phyloP scores from a whole-genome alignment of 1,140 invertebrate genomes.

The Oncopeltus fasciatus region DNA sequence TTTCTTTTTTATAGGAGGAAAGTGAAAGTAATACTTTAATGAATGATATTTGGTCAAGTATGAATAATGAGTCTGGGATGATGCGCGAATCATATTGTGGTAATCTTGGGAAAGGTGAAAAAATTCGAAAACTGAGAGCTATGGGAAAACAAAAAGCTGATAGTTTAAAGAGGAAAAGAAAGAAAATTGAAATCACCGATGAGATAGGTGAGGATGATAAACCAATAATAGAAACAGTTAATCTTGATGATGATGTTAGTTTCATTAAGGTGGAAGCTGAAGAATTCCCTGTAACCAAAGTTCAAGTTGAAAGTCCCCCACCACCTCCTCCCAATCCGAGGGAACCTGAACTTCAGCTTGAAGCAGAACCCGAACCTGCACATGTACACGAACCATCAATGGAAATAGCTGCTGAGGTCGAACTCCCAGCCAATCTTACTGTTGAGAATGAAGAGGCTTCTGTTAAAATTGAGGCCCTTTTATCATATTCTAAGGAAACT shows the following conservation, averaged over 20 bases:
- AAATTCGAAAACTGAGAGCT: slow-evolving; percentile 11
- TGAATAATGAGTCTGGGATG: slow-evolving; percentile 3
- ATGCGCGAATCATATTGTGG: slow-evolving; percentile 5
- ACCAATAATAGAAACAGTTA: background rate
- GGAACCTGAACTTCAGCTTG: too few relatives aligned
- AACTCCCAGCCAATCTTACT: background rate
- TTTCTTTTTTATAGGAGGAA: slow-evolving; percentile 11
- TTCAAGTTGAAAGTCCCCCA: too few relatives aligned
- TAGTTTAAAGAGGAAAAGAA: background rate
- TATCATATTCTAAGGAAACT: background rate
- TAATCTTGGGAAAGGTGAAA: slow-evolving; percentile 7
- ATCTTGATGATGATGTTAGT: too few relatives aligned
- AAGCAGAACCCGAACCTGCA: background rate
- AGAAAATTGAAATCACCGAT: background rate
- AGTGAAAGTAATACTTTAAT: background rate
- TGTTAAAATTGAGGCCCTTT: background rate
- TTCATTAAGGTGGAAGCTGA: too few relatives aligned
- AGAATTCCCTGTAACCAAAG: too few relatives aligned
- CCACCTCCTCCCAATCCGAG: too few relatives aligned
- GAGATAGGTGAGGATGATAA: slow-evolving; percentile 3
- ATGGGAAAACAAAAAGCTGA: slow-evolving; percentile 5
- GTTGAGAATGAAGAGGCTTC: background rate
- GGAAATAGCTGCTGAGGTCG: background rate
- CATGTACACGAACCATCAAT: background rate
- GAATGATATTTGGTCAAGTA: slow-evolving; percentile 18